Base-by-base conservation (phyloP, 2,797 vertebrate species). In the Pelodytes ibericus region DNA sequence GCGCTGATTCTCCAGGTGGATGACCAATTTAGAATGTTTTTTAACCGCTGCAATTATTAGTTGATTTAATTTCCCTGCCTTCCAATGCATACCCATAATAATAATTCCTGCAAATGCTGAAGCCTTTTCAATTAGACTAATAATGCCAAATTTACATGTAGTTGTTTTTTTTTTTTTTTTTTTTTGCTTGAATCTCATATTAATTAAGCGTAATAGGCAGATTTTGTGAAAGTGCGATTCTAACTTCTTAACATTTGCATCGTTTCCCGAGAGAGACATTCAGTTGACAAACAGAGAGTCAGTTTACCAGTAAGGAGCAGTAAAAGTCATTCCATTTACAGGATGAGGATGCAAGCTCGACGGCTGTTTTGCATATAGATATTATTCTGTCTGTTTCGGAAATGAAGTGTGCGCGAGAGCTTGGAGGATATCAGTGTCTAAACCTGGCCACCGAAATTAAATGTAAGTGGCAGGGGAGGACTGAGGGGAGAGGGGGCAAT, bases 51-150 rank as follows among this genome's bases (percentile, higher is more conserved):
- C 27, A 22, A 51, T 67, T 30, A 67, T 51, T 67, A 31, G 64
- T 30, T 20, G 44, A 29, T 69, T 49, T 24, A 24, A 69, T 69
- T 56, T 44, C 44, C 47, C n/a, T 31, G 47, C 31, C 44, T n/a
- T 56, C 25, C 64, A 24, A 20, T 49, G 7, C 24, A 3, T 27
- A 16, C 15, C 16, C n/a, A 36, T 69, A 31, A 22, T 24, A 29
- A 44, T 44, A 44, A 53, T 56, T 70, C 26, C 39, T 30, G 58
- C 20, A 53, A 69, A 62, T 87, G 84, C 81, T 87, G 84, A 88
- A 89, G 84, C 82, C 80, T 82, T 84, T 87, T 90, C 90, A 90
- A 92, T 92, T 92, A 91, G 83, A 81, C 85, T 89, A 91, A 88
- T 90, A 91, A 92, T 91, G 84, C 80, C 86, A 88, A 88, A 87